These are phyloP conservation scores for Bombus picipes DNA, from an alignment of 1,140 invertebrate species.

Conservation along the genomic window DNA sequence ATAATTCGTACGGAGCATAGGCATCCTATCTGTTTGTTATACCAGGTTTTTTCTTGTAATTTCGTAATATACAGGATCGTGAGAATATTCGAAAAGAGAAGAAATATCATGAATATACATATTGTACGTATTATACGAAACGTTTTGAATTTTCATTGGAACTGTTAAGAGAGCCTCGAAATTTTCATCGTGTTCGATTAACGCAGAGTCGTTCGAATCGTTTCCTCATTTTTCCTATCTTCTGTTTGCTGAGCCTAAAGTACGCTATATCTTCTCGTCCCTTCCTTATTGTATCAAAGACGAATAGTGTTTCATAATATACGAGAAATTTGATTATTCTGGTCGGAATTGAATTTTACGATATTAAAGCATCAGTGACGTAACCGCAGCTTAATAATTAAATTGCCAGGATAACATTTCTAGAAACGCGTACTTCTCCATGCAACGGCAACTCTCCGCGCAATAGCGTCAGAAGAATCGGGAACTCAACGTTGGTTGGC, in stretches of 20 bases:
- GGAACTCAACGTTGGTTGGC: background rate
- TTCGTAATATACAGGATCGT: too few relatives aligned
- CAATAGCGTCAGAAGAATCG: background rate
- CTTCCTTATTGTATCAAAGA: background rate
- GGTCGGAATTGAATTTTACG: background rate
- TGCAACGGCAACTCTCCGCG: background rate
- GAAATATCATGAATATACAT: too few relatives aligned
- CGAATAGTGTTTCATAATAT: background rate
- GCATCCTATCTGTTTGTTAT: too few relatives aligned
- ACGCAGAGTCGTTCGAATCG: background rate
- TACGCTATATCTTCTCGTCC: too few relatives aligned
- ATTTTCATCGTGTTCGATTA: background rate
- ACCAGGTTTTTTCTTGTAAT: too few relatives aligned
- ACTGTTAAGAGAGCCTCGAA: too few relatives aligned
- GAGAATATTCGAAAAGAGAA: too few relatives aligned
- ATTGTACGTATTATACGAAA: too few relatives aligned
- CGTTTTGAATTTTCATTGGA: too few relatives aligned
- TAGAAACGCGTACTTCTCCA: background rate
- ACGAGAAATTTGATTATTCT: background rate
- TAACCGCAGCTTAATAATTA: background rate
- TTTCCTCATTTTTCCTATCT: too few relatives aligned
- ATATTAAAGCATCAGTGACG: background rate
- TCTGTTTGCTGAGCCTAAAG: too few relatives aligned
- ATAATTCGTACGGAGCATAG: too few relatives aligned
- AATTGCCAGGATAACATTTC: background rate